Conservation (phyloP, 2,888 invertebrate species). For the Cataglyphis cursor region DNA sequence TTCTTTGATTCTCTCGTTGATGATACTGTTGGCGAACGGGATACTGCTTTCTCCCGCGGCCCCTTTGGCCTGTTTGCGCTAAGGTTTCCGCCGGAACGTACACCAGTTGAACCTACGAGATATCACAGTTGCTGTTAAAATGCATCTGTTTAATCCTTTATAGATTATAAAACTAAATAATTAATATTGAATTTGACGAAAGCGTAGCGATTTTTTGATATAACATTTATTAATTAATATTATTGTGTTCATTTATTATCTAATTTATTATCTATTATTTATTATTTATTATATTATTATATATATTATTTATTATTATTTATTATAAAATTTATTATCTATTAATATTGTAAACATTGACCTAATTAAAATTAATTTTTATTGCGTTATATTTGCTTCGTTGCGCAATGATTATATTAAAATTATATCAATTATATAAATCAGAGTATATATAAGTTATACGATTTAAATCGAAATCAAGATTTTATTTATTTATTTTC, state of each 20-base stretch:
- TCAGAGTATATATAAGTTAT: neutral
- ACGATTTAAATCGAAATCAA: neutral
- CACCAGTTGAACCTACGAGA: slow-evolving; percentile 90
- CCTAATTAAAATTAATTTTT: neutral
- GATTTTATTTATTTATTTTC: neutral
- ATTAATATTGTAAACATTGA: neutral
- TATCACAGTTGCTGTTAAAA: neutral
- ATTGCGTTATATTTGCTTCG: neutral
- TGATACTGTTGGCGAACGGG: slow-evolving; percentile 70
- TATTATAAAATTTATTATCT: neutral
- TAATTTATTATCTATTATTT: no score
- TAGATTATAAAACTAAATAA: neutral
- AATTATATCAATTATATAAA: neutral
- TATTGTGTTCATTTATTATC: neutral
- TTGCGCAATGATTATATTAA: neutral
- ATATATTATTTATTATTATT: no score
- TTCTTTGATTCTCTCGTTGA: slow-evolving; percentile 55
- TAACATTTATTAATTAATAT: neutral
- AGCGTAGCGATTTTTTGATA: neutral
- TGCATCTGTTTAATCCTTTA: neutral
- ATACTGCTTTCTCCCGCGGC: slow-evolving; percentile 78
- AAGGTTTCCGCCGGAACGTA: slow-evolving; percentile 94
- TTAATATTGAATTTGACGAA: neutral
- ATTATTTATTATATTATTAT: no score
- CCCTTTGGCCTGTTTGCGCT: slow-evolving; percentile 87